Evolutionary conservation across 2,113 vertebrate genomes (phyloP).

Genomic region (Passer montanus): DNA sequence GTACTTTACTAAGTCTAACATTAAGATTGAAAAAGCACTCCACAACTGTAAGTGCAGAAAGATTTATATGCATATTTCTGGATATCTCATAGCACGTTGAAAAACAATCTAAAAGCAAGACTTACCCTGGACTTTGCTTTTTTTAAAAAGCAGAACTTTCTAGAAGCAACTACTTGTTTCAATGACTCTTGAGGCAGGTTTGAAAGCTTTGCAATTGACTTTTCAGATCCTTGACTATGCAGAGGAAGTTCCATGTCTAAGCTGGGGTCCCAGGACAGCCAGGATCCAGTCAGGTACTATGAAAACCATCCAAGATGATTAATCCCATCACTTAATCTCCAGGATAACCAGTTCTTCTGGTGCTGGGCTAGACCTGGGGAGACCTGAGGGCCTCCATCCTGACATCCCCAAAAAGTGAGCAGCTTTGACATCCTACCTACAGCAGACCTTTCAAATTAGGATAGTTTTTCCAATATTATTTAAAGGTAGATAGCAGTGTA

Average conservation of each 20-base stretch:
- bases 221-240: neutral
- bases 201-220: neutral
- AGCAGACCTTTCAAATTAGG: neutral
- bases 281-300: neutral
- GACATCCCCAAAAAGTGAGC: neutral
- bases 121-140: neutral
- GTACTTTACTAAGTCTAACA: too few relatives aligned
- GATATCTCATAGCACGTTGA: neutral
- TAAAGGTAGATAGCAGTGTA: neutral
- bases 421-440: neutral
- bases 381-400: neutral
- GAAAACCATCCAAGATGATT: neutral
- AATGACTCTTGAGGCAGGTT: neutral
- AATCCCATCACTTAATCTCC: neutral
- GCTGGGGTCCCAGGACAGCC: neutral
- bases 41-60: neutral
- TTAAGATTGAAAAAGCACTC: neutral
- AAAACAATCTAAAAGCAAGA: neutral
- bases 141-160: neutral
- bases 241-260: neutral
- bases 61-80: neutral
- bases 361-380: neutral
- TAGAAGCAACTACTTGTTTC: neutral
- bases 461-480: neutral
- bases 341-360: neutral